Base-by-base conservation (phyloP, 64 coral and sea anemone species). In the Hydrozoanthus tunicans region DNA sequence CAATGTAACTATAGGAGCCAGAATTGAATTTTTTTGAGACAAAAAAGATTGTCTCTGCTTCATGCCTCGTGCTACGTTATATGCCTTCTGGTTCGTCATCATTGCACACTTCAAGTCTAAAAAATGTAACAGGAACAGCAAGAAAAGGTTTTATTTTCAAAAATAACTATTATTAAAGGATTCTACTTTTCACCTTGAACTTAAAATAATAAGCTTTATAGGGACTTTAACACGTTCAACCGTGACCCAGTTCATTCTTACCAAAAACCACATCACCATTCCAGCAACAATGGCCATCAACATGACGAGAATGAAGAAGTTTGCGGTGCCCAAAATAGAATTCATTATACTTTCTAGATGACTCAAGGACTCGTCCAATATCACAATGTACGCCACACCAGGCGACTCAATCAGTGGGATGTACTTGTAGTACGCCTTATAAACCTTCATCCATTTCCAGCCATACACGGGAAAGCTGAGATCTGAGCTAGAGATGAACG, bases 401-500 rank as follows among this genome's bases (percentile, higher is more conserved):
- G 92, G 74, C 2, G 92, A 92, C n/a, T 94, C 32, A 43, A 43
- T 43, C 32, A 43, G 32, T 43, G 32, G 32, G 32, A 43, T 43
- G 32, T 43, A 43, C 90, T 83, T 93, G 59, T 88, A 93, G 6
- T 89, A 93, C 3, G 90, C 83, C 61, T 92, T 89, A 9, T 92
- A 98, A 15, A 52, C 51, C 2, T 79, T 83, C 71, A 92, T 86
- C 5, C 79, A 80, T 24, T 90, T 83, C 71, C 63, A 89, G 6
- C 95, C 95, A 62, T 92, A 81, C 55, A 98, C 85, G 12, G 95
- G 93, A 61, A 98, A 98, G 43, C 90, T 94, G 51, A 98, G 90
- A 58, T 95, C 94, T 9, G 91, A 59, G 14, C 57, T 80, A 54
- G 11, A 13, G 61, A 80, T 80, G n/a, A 26, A 80, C 7, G 78